Percentiles rank a stretch among this genome's conserved stretches.
Evolutionary conservation across 2,797 vertebrate species (phyloP).

Genomic region (Acipenser transmontanus): DNA sequence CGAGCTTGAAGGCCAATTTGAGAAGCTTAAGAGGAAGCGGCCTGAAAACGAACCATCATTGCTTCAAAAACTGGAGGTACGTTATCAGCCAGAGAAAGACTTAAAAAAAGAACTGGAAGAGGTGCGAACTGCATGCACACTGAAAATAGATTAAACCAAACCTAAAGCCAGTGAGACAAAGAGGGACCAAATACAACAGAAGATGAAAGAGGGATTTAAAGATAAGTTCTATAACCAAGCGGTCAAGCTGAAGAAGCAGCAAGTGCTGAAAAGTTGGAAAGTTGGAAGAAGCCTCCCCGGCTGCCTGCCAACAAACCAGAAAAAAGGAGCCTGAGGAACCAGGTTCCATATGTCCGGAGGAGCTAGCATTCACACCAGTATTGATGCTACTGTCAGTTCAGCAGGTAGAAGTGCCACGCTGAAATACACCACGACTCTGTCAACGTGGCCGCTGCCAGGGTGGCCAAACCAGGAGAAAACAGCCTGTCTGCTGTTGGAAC

Average conservation of each 20-base stretch:
- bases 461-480: no score
- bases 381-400: no score
- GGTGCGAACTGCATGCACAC: conserved; percentile 56
- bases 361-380: no score
- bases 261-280: conserved; percentile 76
- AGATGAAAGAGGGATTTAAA: conserved; percentile 79
- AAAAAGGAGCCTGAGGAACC: no score
- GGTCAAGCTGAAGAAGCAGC: conserved; percentile 72
- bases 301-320: no score
- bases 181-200: conserved; percentile 77
- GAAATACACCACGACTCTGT: no score
- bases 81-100: conserved; percentile 54
- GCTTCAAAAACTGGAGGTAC: conserved; percentile 45
- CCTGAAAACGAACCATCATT: conserved; percentile 62
- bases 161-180: conserved; percentile 77
- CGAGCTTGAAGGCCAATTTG: conserved; percentile 50
- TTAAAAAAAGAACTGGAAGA: conserved; percentile 64
- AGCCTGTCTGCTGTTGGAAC: no score
- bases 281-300: conserved; percentile 56
- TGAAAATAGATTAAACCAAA: conserved; percentile 67
- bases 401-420: no score
- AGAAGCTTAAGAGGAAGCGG: conserved; percentile 53
- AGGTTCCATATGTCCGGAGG: no score
- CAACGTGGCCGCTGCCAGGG: no score
- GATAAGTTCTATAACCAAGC: conserved; percentile 81